Conservation (phyloP, 2,797 vertebrate species). For the Hybognathus amarus region DNA sequence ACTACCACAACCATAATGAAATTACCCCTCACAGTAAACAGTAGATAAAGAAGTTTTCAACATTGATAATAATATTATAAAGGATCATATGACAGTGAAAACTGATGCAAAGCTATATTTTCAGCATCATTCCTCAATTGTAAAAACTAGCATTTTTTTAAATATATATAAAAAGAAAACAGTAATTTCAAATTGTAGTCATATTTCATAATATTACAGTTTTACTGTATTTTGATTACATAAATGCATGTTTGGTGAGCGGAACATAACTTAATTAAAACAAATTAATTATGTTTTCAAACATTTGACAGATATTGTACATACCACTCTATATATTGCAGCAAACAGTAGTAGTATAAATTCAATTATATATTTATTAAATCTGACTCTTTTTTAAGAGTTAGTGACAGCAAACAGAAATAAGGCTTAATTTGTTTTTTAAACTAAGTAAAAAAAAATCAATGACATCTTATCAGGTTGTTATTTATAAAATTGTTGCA, state of each 20-base stretch:
- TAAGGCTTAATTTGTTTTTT: neutral
- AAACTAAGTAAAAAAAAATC: neutral
- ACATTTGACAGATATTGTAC: neutral
- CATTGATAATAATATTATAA: neutral
- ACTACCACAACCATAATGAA: no score
- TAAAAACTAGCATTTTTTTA: no score
- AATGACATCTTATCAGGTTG: neutral
- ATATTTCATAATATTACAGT: neutral
- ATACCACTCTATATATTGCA: neutral
- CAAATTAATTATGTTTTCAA: no score
- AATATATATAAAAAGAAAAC: no score
- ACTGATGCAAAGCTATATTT: neutral
- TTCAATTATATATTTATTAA: neutral
- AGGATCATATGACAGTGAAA: no score
- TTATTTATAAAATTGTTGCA: neutral
- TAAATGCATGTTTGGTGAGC: neutral
- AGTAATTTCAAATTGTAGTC: no score
- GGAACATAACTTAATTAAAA: neutral
- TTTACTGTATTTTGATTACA: no score
- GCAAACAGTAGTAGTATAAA: neutral
- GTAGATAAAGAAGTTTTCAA: neutral
- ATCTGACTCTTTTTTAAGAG: neutral
- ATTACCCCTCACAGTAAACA: no score
- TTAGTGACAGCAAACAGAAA: neutral
- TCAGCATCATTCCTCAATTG: no score